Base-by-base conservation (phyloP, 2,797 vertebrate species). In the Danio tinwini region DNA sequence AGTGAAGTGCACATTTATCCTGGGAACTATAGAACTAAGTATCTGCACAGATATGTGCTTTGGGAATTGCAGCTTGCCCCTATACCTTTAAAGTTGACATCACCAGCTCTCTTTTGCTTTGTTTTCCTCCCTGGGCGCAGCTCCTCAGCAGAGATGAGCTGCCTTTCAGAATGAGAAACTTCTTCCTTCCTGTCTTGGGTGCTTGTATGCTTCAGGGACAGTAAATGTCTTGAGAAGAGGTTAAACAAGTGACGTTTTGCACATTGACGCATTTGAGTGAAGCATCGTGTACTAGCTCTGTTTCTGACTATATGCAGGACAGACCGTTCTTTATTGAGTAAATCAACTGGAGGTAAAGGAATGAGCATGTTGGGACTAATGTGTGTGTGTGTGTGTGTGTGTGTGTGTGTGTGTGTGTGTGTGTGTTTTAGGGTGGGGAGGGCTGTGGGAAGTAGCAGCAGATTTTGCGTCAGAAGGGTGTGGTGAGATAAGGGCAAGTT, bases 401-500 rank as follows among this genome's bases (percentile, higher is more conserved):
- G 58, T 64, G 53, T 53, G 10, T 55, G 71, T 40, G 58, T 72
- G 39, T 64, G 53, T 53, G 10, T 55, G 71, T 40, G 58, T 56
- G 76, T 82, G 65, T 82, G 80, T 72, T 81, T 12, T 82, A 80
- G 74, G 73, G 81, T 78, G 85, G 88, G 88, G 89, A 81, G 90
- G 63, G 77, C 63, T 89, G 84, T 88, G 82, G 84, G 89, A 89
- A 90, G 88, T 81, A 84, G 86, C 52, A 83, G 86, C 81, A 82
- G 72, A 77, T 50, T 81, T 89, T 91, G 87, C 91, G 87, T 93
- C 91, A 92, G 13, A 84, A 89, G 93, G 93, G 92, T 90, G 93
- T 92, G 92, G 89, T 88, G 85, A 88, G 93, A 93, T 93, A 93
- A 92, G 91, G 88, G 75, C 83, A 58, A 72, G 83, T 82, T n/a